Percentiles rank a stretch among this genome's conserved stretches.
These are phyloP conservation scores for Mamestra configurata DNA, from an alignment of 1,140 invertebrate genomes.

Conservation along the genomic window DNA sequence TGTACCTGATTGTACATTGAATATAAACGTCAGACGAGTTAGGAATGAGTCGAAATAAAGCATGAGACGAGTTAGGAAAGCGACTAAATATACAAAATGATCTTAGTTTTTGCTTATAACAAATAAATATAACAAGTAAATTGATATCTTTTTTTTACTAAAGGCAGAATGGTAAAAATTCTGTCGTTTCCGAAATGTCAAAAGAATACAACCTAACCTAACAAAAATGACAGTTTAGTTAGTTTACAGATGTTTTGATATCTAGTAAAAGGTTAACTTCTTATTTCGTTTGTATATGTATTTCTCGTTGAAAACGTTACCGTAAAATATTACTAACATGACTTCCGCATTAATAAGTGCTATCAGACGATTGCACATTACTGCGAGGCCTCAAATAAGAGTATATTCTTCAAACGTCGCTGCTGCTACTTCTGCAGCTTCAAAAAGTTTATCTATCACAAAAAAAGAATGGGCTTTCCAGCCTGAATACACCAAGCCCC, in stretches of 20 bases:
- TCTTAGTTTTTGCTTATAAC: too few species aligned
- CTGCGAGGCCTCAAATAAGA: slow-evolving; percentile 69
- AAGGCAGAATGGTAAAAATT: too few species aligned
- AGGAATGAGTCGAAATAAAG: too few species aligned
- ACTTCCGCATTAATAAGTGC: slow-evolving; percentile 75
- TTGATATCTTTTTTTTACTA: not conserved
- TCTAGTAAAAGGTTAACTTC: slow-evolving; percentile 18
- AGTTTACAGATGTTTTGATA: slow-evolving; percentile 30
- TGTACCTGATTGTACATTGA: too few species aligned
- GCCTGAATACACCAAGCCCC: slow-evolving; percentile 88
- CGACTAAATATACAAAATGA: too few species aligned
- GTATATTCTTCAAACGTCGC: slow-evolving; percentile 61
- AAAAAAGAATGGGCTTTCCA: slow-evolving; percentile 85
- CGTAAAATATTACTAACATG: slow-evolving; percentile 58
- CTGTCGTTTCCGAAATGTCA: not conserved
- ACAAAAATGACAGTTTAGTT: slow-evolving; percentile 29
- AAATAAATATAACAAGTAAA: too few species aligned
- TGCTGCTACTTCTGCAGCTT: slow-evolving; percentile 54
- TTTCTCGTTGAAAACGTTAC: not conserved
- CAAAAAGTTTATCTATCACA: slow-evolving; percentile 66
- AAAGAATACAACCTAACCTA: not conserved
- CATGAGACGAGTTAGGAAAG: too few species aligned
- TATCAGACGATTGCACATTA: slow-evolving; percentile 75
- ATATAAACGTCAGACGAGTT: too few species aligned
- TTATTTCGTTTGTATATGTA: not conserved